These are phyloP conservation scores for Andinoacara biseriatus DNA, from an alignment of 2,113 vertebrate species.

Conservation along the genomic window DNA sequence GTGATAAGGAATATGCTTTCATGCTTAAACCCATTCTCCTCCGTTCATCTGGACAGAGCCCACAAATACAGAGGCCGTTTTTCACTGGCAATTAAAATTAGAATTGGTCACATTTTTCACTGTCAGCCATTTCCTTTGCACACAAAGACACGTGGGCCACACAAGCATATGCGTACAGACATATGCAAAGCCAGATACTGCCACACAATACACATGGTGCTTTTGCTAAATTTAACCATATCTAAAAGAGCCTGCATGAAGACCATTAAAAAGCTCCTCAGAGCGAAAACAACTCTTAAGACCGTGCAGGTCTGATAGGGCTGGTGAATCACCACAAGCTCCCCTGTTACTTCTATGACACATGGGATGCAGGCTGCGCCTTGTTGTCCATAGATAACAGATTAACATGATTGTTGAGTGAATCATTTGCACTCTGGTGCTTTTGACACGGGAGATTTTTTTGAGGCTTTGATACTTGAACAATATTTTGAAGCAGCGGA, in stretches of 20 bases:
- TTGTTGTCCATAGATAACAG: constrained; percentile 53
- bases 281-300: constrained; percentile 29
- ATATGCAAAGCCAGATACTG: constrained; percentile 11
- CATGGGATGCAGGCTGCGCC: constrained; percentile 43
- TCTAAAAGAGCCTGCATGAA: constrained; percentile 6
- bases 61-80: constrained; percentile 69
- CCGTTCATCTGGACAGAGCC: constrained; percentile 63
- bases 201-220: neutral
- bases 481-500: constrained; percentile 33
- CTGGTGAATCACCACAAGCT: constrained; percentile 60
- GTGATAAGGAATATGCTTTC: constrained; percentile 76
- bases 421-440: constrained; percentile 42
- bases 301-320: constrained; percentile 7
- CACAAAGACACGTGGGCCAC: constrained; percentile 54
- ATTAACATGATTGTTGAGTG: constrained; percentile 45
- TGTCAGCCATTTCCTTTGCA: constrained; percentile 74
- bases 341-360: constrained; percentile 55
- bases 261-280: constrained; percentile 15
- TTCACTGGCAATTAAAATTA: constrained; percentile 75
- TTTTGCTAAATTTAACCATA: constrained; percentile 7
- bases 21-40: constrained; percentile 65
- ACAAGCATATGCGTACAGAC: constrained; percentile 25
- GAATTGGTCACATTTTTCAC: constrained; percentile 78
- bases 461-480: constrained; percentile 19
- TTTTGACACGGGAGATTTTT: constrained; percentile 39